Conservation (phyloP, 2,888 invertebrate species). For the Helleia helle region DNA sequence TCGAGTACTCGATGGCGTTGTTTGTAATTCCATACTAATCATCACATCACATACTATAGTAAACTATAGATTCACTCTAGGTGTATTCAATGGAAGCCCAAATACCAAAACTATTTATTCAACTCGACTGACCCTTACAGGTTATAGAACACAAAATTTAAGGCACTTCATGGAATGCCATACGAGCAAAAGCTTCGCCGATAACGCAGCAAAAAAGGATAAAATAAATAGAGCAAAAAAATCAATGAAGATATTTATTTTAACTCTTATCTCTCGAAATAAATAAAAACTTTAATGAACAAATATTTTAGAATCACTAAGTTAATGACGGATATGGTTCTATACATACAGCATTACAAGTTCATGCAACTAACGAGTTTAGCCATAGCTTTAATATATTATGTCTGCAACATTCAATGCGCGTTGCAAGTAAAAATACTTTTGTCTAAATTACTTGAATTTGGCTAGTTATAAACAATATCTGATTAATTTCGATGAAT, state of each 20-base stretch:
- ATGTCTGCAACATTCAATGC: constrained; percentile 3
- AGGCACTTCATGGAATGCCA: constrained; percentile 16
- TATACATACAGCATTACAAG: too few relatives aligned
- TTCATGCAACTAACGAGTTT: constrained; percentile 6
- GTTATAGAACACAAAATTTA: constrained; percentile 14
- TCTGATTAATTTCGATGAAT: too few relatives aligned
- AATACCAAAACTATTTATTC: neutral
- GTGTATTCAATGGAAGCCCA: constrained; percentile 18
- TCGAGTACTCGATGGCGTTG: too few relatives aligned
- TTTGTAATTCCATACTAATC: too few relatives aligned
- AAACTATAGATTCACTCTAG: too few relatives aligned
- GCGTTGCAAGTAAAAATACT: too few relatives aligned
- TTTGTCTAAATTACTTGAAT: too few relatives aligned
- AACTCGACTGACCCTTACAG: neutral
- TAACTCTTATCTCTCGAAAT: constrained; percentile 38
- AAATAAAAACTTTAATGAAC: constrained; percentile 55
- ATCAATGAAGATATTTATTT: constrained; percentile 50
- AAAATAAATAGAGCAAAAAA: constrained; percentile 34
- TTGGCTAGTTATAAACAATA: too few relatives aligned
- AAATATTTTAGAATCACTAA: constrained; percentile 38
- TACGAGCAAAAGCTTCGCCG: neutral
- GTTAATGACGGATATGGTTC: constrained; percentile 1
- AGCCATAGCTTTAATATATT: neutral
- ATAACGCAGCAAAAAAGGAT: constrained; percentile 13
- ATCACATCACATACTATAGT: too few relatives aligned